Percentiles rank a stretch among this genome's conserved stretches.
phyloP scores from a whole-genome alignment of 1,140 invertebrate genomes.

The Coenobita brevimanus region DNA sequence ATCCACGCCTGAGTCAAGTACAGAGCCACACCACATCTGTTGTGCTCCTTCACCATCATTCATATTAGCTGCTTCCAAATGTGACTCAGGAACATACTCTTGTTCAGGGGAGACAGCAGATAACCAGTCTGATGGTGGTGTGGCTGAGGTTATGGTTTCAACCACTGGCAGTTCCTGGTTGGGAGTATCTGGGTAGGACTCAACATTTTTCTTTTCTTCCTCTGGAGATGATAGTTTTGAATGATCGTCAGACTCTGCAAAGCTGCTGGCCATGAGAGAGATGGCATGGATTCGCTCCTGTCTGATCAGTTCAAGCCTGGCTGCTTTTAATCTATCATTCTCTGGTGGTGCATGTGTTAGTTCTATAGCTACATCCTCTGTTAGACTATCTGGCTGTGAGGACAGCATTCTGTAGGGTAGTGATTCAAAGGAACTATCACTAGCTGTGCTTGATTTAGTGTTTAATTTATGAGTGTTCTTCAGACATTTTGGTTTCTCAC shows the following conservation, averaged over 20 bases:
- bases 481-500: constrained; percentile 31
- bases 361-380: constrained; percentile 49
- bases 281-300: constrained; percentile 52
- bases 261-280: constrained; percentile 14
- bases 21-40: background rate
- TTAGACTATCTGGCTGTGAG: constrained; percentile 52
- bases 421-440: constrained; percentile 61
- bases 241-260: constrained; percentile 27
- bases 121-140: too few species aligned
- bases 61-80: background rate
- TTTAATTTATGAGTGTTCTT: constrained; percentile 50
- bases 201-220: constrained; percentile 1
- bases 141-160: background rate
- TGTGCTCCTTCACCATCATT: background rate
- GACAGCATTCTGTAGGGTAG: constrained; percentile 50
- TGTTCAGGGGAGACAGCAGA: background rate
- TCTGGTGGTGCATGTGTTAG: constrained; percentile 42
- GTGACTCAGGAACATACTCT: background rate
- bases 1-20: constrained; percentile 56
- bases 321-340: constrained; percentile 21
- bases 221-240: constrained; percentile 1
- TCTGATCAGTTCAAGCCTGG: constrained; percentile 39
- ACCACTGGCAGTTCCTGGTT: background rate
- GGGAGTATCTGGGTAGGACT: background rate
- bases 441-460: constrained; percentile 58